Evolutionary conservation across 1,140 invertebrate genomes (phyloP), one percentile per base, ranked within the genome.

Genomic region (Conus ventricosus): DNA sequence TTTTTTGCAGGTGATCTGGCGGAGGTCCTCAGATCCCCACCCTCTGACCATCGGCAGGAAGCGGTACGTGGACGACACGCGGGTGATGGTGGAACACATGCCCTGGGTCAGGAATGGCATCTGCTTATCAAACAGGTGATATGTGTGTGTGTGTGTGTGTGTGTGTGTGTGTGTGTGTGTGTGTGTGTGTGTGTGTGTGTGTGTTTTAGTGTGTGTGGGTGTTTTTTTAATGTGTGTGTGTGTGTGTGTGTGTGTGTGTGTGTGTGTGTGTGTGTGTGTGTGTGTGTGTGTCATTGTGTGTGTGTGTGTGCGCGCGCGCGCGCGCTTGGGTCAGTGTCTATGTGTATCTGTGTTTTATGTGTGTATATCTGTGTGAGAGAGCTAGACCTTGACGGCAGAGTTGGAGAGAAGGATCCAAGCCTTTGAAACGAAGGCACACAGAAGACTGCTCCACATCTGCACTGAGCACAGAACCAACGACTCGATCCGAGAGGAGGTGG

Each of bases 61-160:
- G 60, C 89, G 90, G 20, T 91, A 90, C 85, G 90, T 92, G n/a
- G 90, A 88, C 25, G 91, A 93, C 84, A 81, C 71, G 7, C 55
- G 90, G 57, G 89, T 91, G 15, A 88, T 86, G 25, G 89, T 93
- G 53, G 88, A 90, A 75, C 90, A 92, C 81, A 88, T 87, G 20
- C 90, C 91, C 82, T 91, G 5, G 75, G 85, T 8, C 76, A 81
- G 25, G 88, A 93, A 75, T 93, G 92, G 92, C 91, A 91, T 39
- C 89, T 93, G 17, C 88, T 92, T 54, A 92, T 93, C 20, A 90
- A 90, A 85, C 91, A 92, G 67, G 90, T 93, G 23, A 83, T 5
- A 13, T 55, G 5, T 0, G 15, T 83, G 7, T 51, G 10, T 71
- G 11, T 71, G 11, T 71, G 67, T n/a, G 6, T 71, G 17, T 71